Percentiles rank a stretch among this genome's conserved stretches.
Conservation (phyloP, 2,888 invertebrate genomes). For the Galerucella nymphaeae region DNA sequence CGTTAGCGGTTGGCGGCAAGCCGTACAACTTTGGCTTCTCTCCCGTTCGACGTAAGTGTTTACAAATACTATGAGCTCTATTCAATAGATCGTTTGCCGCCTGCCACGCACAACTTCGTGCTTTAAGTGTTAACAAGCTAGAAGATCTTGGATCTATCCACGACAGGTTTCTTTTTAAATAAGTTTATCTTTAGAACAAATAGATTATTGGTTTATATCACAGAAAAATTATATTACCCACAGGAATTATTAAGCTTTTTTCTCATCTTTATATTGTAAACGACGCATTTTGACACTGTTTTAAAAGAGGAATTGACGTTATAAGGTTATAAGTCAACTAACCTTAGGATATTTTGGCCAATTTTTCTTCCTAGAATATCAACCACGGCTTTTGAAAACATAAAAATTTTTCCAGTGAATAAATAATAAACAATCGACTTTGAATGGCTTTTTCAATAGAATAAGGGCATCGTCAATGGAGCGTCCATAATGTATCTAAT, state of each 20-base stretch:
- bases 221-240: no score
- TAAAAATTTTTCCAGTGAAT: not conserved
- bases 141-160: not conserved
- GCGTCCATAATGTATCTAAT: constrained; percentile 60
- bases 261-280: no score
- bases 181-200: not conserved
- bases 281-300: no score
- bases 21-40: constrained; percentile 34
- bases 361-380: not conserved
- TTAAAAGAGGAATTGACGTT: no score
- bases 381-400: not conserved
- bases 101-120: constrained; percentile 50
- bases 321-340: no score
- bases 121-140: constrained; percentile 24
- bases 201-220: not conserved
- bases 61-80: constrained; percentile 50
- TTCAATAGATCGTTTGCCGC: constrained; percentile 21
- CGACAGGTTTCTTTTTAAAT: no score
- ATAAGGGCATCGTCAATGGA: constrained; percentile 56
- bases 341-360: no score
- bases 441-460: constrained; percentile 34
- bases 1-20: constrained; percentile 42
- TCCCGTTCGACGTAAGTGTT: constrained; percentile 47
- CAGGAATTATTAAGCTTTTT: no score
- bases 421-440: constrained; percentile 6